A percentile compares a stretch with the other conserved stretches of the same genome.
Evolutionary conservation across 1,140 invertebrate genomes (phyloP).

Genomic region (Pygmarrhopalites habei): DNA sequence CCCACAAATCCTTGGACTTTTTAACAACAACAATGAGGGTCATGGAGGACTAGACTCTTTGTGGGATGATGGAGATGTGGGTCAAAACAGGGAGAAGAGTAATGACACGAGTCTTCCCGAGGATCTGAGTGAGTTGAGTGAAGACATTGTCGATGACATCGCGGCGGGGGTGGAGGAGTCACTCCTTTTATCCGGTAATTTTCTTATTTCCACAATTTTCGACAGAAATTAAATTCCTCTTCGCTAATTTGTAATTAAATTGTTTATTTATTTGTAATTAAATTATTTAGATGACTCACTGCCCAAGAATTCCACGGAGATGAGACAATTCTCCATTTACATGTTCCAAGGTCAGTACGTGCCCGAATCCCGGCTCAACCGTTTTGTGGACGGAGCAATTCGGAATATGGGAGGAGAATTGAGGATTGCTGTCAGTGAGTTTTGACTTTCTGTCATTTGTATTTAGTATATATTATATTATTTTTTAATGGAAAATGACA

Average conservation of each 20-base stretch:
- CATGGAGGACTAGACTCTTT: neutral
- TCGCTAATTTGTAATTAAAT: neutral
- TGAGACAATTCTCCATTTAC: conserved; percentile 32
- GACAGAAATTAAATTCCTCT: no score
- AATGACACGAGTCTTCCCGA: conserved; percentile 1
- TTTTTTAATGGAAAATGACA: no score
- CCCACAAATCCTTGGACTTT: conserved; percentile 19
- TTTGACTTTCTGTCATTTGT: no score
- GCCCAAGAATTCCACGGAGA: conserved; percentile 16
- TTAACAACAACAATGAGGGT: neutral
- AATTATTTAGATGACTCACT: no score
- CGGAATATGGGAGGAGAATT: conserved; percentile 37
- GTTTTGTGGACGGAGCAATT: conserved; percentile 38
- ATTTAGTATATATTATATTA: no score
- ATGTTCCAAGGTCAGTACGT: conserved; percentile 39
- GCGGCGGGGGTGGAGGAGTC: conserved; percentile 32
- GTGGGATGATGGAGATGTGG: neutral
- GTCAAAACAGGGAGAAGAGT: neutral
- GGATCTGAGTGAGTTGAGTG: conserved; percentile 25
- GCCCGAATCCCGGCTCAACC: conserved; percentile 36
- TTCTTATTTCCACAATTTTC: neutral
- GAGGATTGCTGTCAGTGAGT: conserved; percentile 17
- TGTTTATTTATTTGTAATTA: neutral
- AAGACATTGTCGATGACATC: conserved; percentile 28
- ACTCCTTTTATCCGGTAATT: conserved; percentile 4